These are phyloP conservation scores for Drosophila subpulchrella DNA, from an alignment of 1,140 invertebrate species.

Conservation along the genomic window DNA sequence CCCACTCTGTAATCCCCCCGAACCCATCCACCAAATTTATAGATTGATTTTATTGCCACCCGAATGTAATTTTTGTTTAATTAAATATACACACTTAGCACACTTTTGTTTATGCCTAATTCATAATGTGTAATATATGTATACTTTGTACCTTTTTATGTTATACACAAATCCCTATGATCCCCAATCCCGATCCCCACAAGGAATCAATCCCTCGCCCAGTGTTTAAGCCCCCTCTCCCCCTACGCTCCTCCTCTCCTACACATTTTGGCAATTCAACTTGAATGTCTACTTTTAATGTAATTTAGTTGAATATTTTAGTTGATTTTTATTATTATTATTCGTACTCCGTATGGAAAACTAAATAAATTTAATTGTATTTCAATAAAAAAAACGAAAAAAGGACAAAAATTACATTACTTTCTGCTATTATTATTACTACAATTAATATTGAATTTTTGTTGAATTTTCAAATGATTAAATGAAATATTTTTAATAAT, in stretches of 20 bases:
- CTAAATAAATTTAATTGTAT: conserved; percentile 79
- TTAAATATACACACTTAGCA: conserved; percentile 60
- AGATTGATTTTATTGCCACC: conserved; percentile 35
- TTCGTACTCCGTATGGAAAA: conserved; percentile 61
- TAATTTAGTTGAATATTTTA: conserved; percentile 84
- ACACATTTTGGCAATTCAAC: conserved; percentile 63
- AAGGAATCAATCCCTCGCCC: conserved; percentile 45
- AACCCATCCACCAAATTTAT: conserved; percentile 25
- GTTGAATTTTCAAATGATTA: conserved; percentile 84
- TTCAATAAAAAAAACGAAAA: conserved; percentile 43
- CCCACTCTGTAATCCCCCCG: conserved; percentile 7
- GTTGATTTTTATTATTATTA: conserved; percentile 84
- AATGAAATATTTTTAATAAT: conserved; percentile 78
- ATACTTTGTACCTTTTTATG: conserved; percentile 80
- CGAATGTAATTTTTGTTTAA: conserved; percentile 48
- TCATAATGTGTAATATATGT: conserved; percentile 75
- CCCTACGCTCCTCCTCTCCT: conserved; percentile 17
- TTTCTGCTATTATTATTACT: conserved; percentile 79
- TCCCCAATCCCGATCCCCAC: conserved; percentile 12
- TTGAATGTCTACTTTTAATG: conserved; percentile 77
- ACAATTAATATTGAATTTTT: conserved; percentile 83
- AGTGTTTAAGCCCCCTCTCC: conserved; percentile 47
- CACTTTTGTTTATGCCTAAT: conserved; percentile 77
- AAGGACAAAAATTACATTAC: conserved; percentile 65
- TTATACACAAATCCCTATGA: conserved; percentile 40